phyloP scores from a whole-genome alignment of 2,113 vertebrate species.

The Crocuta crocuta region DNA sequence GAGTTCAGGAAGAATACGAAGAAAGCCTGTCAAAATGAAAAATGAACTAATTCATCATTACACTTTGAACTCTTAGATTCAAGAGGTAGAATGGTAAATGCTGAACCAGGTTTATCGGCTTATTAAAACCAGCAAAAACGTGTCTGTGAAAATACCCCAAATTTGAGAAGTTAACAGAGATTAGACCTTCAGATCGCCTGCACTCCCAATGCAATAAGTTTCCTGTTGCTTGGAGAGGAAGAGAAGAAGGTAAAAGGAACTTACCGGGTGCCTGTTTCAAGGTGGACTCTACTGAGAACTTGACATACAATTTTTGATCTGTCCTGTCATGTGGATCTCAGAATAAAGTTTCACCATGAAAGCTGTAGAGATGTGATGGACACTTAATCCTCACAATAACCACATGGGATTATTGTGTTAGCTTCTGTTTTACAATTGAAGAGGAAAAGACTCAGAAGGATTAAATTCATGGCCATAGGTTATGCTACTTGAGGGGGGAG shows the following conservation, averaged over 20 bases:
- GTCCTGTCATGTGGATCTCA: background rate
- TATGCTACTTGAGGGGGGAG: background rate
- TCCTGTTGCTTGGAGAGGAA: background rate
- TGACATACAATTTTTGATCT: background rate
- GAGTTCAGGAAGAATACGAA: slow-evolving; percentile 15
- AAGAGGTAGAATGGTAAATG: background rate
- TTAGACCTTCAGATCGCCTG: background rate
- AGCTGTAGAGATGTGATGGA: background rate
- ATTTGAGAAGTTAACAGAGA: slow-evolving; percentile 19
- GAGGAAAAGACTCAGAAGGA: background rate
- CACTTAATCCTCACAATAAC: background rate
- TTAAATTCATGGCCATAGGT: background rate
- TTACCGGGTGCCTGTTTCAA: background rate
- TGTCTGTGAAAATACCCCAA: background rate
- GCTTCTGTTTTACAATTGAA: background rate
- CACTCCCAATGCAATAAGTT: background rate
- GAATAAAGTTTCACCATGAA: background rate
- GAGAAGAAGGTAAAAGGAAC: background rate
- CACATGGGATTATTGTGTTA: background rate
- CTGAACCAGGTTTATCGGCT: slow-evolving; percentile 15
- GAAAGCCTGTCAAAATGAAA: slow-evolving; percentile 72
- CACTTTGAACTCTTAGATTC: background rate
- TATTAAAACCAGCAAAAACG: background rate
- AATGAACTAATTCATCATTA: slow-evolving; percentile 64
- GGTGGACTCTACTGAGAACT: background rate